phyloP scores from a whole-genome alignment of 2,888 invertebrate species.

The Lysandra bellargus region DNA sequence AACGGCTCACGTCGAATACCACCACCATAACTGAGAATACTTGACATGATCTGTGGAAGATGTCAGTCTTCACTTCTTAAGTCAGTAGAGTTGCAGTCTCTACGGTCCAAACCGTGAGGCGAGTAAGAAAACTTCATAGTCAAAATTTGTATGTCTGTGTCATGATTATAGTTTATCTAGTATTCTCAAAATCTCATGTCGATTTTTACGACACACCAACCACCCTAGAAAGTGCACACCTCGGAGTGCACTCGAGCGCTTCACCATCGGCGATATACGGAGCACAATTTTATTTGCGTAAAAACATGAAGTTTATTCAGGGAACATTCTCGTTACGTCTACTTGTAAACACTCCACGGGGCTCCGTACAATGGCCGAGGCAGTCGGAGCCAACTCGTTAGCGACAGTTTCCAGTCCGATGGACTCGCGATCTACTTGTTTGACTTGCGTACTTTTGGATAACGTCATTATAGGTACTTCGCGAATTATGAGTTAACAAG shows the following conservation, averaged over 20 bases:
- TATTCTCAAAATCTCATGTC: background rate
- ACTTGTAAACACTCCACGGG: constrained; percentile 41
- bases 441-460: constrained; percentile 40
- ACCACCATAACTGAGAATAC: background rate
- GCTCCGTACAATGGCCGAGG: constrained; percentile 45
- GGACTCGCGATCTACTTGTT: constrained; percentile 44
- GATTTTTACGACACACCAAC: background rate
- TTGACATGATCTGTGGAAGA: background rate
- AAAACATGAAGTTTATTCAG: constrained; percentile 42
- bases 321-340: constrained; percentile 44
- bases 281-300: constrained; percentile 31
- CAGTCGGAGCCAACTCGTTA: constrained; percentile 54
- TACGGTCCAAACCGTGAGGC: background rate
- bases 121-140: background rate
- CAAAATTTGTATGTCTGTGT: too few relatives aligned
- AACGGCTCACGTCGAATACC: constrained; percentile 15
- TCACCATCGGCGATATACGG: constrained; percentile 1
- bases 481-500: constrained; percentile 5
- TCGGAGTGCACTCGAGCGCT: background rate
- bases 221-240: background rate
- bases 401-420: constrained; percentile 48
- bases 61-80: background rate
- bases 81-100: background rate
- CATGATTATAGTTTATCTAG: too few relatives aligned
- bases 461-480: constrained; percentile 34